Evolutionary conservation across 2,797 vertebrate species (phyloP).

Genomic region (Gallinago solitaria): DNA sequence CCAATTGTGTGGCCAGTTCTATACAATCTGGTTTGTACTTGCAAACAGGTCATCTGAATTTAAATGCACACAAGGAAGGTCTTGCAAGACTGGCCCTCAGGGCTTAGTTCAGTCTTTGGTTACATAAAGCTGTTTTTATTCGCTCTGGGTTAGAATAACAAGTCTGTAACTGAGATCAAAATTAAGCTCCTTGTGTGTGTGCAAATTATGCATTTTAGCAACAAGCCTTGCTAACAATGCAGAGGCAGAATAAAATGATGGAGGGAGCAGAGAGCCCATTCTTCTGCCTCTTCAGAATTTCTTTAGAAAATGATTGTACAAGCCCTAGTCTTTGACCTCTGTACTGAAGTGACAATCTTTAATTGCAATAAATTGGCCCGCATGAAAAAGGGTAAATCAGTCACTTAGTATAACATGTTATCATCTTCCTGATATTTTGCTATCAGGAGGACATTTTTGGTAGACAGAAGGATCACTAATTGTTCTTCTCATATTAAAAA

Average conservation of each 20-base stretch:
- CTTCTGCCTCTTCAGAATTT: conserved; percentile 17
- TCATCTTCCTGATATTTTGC: background rate
- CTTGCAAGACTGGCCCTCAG: background rate
- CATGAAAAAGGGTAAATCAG: conserved; percentile 1
- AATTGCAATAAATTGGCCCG: conserved; percentile 14
- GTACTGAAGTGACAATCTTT: conserved; percentile 16
- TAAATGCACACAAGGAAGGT: background rate
- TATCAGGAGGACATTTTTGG: background rate
- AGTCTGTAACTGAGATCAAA: background rate
- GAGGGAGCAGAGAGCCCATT: background rate
- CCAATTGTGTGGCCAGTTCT: background rate
- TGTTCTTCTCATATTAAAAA: background rate
- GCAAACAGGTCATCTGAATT: background rate
- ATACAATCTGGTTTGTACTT: background rate
- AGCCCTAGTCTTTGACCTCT: conserved; percentile 38
- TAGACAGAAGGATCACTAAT: background rate
- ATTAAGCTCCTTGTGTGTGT: background rate
- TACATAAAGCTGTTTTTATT: background rate
- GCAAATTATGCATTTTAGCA: conserved; percentile 11
- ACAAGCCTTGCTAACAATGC: background rate
- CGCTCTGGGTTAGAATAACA: background rate
- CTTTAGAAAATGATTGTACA: conserved; percentile 29
- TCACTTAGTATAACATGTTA: background rate
- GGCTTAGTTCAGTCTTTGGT: background rate
- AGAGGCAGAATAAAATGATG: conserved; percentile 8